Percentiles rank a stretch among this genome's conserved stretches.
These are phyloP conservation scores for Anoplophora glabripennis DNA, from an alignment of 1,140 invertebrate species.

Conservation along the genomic window DNA sequence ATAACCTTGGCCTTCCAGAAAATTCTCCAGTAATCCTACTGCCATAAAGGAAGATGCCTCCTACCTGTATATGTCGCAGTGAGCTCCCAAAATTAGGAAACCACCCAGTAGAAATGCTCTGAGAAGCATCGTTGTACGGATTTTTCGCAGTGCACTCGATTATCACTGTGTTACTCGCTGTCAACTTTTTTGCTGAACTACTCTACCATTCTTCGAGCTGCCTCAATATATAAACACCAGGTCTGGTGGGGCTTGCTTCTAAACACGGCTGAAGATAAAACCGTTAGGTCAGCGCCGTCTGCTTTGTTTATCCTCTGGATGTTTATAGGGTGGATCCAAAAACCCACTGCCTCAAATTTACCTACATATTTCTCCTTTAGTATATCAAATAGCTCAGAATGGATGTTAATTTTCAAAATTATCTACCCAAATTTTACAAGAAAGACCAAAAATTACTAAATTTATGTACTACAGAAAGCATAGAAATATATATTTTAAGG, in stretches of 20 bases:
- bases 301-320: conserved; percentile 1
- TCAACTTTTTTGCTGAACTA: background rate
- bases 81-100: background rate
- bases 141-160: background rate
- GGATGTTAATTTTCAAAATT: no score
- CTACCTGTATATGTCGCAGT: conserved; percentile 8
- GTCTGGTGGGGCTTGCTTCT: conserved; percentile 7
- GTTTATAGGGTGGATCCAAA: no score
- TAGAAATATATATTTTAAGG: no score
- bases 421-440: no score
- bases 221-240: conserved; percentile 7
- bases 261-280: conserved; percentile 4
- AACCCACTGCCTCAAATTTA: no score
- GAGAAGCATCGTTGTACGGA: background rate
- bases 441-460: no score
- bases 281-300: conserved; percentile 7
- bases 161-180: background rate
- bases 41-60: background rate
- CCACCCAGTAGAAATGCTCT: conserved; percentile 8
- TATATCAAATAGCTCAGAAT: no score
- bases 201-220: background rate
- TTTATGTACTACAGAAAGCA: no score
- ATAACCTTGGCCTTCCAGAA: no score
- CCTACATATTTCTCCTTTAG: no score
- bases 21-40: no score